Base-by-base conservation (phyloP, 2,888 invertebrate genomes). In the Diaphora mendica region DNA sequence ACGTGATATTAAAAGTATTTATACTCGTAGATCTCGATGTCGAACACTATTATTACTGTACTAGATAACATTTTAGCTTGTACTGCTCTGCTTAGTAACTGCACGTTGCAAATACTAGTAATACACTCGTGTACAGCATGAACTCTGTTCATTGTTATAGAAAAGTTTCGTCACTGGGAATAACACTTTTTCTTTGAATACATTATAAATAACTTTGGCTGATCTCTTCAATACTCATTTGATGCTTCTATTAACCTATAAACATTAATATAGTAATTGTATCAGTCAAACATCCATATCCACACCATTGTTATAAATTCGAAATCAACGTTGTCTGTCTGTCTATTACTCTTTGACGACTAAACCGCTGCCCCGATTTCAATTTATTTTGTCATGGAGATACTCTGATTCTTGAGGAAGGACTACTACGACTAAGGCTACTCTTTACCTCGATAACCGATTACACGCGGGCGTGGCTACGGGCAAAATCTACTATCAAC, bases 51-150 rank as follows among this genome's bases (percentile, higher is more conserved):
- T 35, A 0, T 4, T 15, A 39, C 1, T 3, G 0, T 1, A 1
- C 35, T 7, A 69, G 39, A 39, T 1, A 39, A 39, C 39, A 55
- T 55, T 39, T 39, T 69, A 39, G 35, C 11, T 55, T 69, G 68
- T 20, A 69, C 26, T 59, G n/a, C 8, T 39, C 39, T 39, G 35
- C 55, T 59, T 69, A 59, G 68, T 69, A 69, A 69, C 68, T 68
- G 51, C 68, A 69, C 51, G 30, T 35, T 59, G 39, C 55, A 69
- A 67, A 67, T 67, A 33, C 42, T 67, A 67, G 26, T 2, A 51
- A 51, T 35, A 55, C 17, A 33, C 33, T 35, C 17, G 35, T 59
- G 39, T 59, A 17, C 55, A 55, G n/a, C 68, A 39, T 26, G 39
- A 69, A 69, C 39, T 26, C 55, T 20, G 23, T 33, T 20, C 33